phyloP scores from a whole-genome alignment of 2,888 invertebrate genomes.

The Pogonocherus hispidulus region DNA sequence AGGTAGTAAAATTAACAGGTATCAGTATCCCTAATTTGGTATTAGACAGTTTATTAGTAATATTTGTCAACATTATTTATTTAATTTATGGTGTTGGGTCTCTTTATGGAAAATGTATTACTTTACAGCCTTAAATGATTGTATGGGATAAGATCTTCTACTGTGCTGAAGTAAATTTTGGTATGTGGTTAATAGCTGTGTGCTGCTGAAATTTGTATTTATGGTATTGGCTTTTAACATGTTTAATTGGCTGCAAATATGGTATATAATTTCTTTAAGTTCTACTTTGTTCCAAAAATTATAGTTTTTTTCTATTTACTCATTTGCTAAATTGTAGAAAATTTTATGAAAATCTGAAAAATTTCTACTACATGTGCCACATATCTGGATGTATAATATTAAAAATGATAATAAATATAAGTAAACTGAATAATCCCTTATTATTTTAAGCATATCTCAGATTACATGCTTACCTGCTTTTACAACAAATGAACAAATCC shows the following conservation, averaged over 20 bases:
- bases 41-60: not conserved
- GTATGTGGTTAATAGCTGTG: slow-evolving; percentile 51
- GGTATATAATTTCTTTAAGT: slow-evolving; percentile 26
- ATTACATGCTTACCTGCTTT: slow-evolving; percentile 54
- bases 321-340: not conserved
- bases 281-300: not conserved
- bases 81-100: slow-evolving; percentile 8
- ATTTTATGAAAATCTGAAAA: not conserved
- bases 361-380: not conserved
- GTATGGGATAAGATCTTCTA: slow-evolving; percentile 36
- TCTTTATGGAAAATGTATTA: slow-evolving; percentile 33
- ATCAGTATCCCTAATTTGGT: too few relatives aligned
- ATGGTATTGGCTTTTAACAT: slow-evolving; percentile 43
- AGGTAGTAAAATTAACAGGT: too few relatives aligned
- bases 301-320: not conserved
- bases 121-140: slow-evolving; percentile 50
- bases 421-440: not conserved
- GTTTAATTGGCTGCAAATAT: slow-evolving; percentile 44
- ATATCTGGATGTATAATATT: slow-evolving; percentile 1
- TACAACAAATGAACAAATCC: slow-evolving; percentile 55
- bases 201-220: slow-evolving; percentile 43
- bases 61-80: slow-evolving; percentile 14
- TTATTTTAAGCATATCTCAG: slow-evolving; percentile 54
- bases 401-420: not conserved
- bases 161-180: slow-evolving; percentile 49